Evolutionary conservation across 2,113 vertebrate genomes (phyloP), one percentile per base, ranked within the genome.

Genomic region (Fukomys damarensis): DNA sequence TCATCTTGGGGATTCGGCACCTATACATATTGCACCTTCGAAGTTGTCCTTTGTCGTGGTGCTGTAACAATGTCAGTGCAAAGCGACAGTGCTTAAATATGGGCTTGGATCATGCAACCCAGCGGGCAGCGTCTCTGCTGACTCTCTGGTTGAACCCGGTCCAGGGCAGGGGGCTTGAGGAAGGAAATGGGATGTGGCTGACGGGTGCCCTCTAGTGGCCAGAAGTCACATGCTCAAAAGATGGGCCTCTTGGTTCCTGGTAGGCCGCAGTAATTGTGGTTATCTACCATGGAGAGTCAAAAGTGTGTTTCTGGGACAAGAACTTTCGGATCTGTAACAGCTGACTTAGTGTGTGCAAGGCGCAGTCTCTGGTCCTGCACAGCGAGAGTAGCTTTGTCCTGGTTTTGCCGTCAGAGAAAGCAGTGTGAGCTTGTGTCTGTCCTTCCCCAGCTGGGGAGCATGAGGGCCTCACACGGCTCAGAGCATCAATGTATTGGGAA

Each of bases 161-260:
- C 30, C 38, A 49, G 54, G 28, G 20, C 14, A 86, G 4, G 41
- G 43, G 46, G 46, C 19, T 7, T 10, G 49, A 72, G 43, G 4
- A 14, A 16, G 72, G 52, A 59, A 58, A 16, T 1, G 11, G 35
- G 19, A 17, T 24, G 1, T 68, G 20, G 58, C 38, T 89, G 9
- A 38, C 82, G 43, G n/a, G 30, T 32, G 41, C 96, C 85, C 96
- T 56, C 94, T 89, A 61, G 85, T 46, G 96, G 88, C 26, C 61
- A 24, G 35, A 58, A 70, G 32, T 87, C 92, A 84, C 63, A 86
- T 68, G 49, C 49, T n/a, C 22, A 13, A 46, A 70, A 70, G 38
- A 46, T 22, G 38, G 70, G 43, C 38, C 12, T 56, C 30, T 85
- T 11, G 32, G 70, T 35, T 7, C 7, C 4, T 12, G 8, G 26